Evolutionary conservation across 2,888 invertebrate genomes (phyloP), one percentile per base, ranked within the genome.

Genomic region (Charanyca ferruginea): DNA sequence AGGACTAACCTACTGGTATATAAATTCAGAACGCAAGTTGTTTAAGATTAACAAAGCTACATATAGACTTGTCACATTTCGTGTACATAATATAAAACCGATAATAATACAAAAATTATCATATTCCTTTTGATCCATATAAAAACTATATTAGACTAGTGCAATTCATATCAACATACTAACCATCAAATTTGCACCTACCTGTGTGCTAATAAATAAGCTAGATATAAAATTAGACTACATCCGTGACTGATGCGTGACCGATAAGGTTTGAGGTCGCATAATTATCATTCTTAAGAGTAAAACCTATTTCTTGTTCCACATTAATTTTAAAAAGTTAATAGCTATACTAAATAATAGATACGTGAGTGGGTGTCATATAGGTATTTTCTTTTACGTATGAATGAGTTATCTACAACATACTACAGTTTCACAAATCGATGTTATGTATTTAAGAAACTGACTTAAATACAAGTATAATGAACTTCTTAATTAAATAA

Each of bases 221-320:
- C 13, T 38, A 35, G 7, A 13, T 45, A 41, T 44, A 11, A 54
- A 54, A 47, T 28, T 8, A 51, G 28, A 22, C 54, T 23, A 60
- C 41, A 38, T 68, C 75, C 75, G 54, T 48, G 73, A 54, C 53
- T 48, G 47, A 42, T 4, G 20, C 13, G 9, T 61, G 61, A 67
- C 69, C 51, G 52, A 47, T 53, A 75, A 75, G 52, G 74, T 54
- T 23, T 45, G 25, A 51, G 53, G 60, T 51, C 61, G 68, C 45
- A 60, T 60, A 55, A 28, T 28, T 45, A 54, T 68, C 69, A 73
- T 73, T 66, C 41, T 18, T 35, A 13, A 44, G 25, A 42, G 25
- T 35, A 45, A 66, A 66, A 73, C 45, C 73, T 57, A 73, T 57
- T 70, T 73, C 74, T 66, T 70, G 57, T 66, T 47, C 9, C 20